These are phyloP conservation scores for Fissipunctia ypsillon DNA, from an alignment of 2,888 invertebrate species.

Conservation along the genomic window DNA sequence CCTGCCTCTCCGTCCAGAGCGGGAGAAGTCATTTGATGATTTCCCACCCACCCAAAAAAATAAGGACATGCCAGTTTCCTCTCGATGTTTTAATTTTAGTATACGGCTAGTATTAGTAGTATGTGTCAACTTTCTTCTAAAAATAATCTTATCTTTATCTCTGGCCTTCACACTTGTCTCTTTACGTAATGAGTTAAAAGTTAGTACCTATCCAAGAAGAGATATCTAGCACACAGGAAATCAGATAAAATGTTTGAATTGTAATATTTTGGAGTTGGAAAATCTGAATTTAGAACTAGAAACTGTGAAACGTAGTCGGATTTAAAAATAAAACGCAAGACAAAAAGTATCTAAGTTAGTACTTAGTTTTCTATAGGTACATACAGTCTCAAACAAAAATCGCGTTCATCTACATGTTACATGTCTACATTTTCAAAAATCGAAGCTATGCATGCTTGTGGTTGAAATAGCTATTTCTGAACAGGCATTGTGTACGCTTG, in stretches of 20 bases:
- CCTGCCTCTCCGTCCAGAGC: too few species aligned
- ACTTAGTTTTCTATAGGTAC: not conserved
- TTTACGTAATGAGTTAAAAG: constrained; percentile 16
- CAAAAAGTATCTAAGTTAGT: too few species aligned
- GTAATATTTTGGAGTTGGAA: constrained; percentile 3
- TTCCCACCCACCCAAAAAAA: too few species aligned
- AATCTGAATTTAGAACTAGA: constrained; percentile 32
- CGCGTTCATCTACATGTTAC: constrained; percentile 18
- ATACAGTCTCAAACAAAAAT: not conserved
- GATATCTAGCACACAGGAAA: constrained; percentile 18
- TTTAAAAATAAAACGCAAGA: constrained; percentile 26
- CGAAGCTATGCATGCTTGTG: not conserved
- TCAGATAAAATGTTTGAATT: constrained; percentile 29
- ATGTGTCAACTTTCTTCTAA: constrained; percentile 4
- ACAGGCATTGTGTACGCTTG: constrained; percentile 27
- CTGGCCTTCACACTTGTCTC: constrained; percentile 8
- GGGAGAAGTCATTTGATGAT: too few species aligned
- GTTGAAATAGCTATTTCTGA: constrained; percentile 28
- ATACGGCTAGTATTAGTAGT: not conserved
- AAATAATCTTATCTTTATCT: constrained; percentile 13
- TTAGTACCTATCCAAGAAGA: not conserved
- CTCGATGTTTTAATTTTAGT: too few species aligned
- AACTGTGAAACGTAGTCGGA: not conserved
- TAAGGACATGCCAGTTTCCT: not conserved
- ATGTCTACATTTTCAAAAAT: constrained; percentile 6